Percentiles rank a stretch among this genome's conserved stretches.
Evolutionary conservation across 1,140 invertebrate species (phyloP).

Genomic region (Saccostrea cuccullata): DNA sequence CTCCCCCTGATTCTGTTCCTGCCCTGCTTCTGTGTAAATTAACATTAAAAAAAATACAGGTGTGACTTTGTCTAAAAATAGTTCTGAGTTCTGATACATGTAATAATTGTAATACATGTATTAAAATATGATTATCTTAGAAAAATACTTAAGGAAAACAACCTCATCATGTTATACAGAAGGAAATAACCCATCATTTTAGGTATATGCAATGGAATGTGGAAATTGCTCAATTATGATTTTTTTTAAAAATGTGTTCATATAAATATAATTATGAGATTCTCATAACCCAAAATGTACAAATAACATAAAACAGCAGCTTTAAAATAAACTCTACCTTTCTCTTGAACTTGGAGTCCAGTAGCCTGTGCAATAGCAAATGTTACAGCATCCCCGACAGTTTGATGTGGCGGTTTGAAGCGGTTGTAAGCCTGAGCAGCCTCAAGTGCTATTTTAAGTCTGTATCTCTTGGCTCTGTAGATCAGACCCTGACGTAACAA

Average conservation of each 20-base stretch:
- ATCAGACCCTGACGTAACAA: slow-evolving; percentile 69
- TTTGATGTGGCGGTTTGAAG: slow-evolving; percentile 76
- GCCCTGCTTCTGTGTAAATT: slow-evolving; percentile 43
- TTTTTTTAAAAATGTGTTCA: background rate
- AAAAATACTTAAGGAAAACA: background rate
- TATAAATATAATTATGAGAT: background rate
- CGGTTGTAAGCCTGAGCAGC: slow-evolving; percentile 75
- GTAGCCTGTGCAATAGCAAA: slow-evolving; percentile 63
- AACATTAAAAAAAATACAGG: background rate
- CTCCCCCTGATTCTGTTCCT: slow-evolving; percentile 53
- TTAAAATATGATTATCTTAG: background rate
- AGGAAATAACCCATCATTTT: too few species aligned
- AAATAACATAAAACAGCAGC: background rate
- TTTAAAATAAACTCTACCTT: slow-evolving; percentile 45
- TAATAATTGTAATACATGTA: too few species aligned
- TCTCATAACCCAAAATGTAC: background rate
- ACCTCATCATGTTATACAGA: background rate
- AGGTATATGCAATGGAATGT: too few species aligned
- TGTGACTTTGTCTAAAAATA: background rate
- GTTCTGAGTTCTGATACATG: too few species aligned
- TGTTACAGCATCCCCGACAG: slow-evolving; percentile 76
- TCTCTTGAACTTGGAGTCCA: slow-evolving; percentile 53
- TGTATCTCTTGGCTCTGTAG: slow-evolving; percentile 67
- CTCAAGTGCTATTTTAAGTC: slow-evolving; percentile 68
- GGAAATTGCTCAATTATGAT: background rate